These are phyloP conservation scores for Eupelmus urozonus DNA, from an alignment of 2,888 invertebrate genomes.

Conservation along the genomic window DNA sequence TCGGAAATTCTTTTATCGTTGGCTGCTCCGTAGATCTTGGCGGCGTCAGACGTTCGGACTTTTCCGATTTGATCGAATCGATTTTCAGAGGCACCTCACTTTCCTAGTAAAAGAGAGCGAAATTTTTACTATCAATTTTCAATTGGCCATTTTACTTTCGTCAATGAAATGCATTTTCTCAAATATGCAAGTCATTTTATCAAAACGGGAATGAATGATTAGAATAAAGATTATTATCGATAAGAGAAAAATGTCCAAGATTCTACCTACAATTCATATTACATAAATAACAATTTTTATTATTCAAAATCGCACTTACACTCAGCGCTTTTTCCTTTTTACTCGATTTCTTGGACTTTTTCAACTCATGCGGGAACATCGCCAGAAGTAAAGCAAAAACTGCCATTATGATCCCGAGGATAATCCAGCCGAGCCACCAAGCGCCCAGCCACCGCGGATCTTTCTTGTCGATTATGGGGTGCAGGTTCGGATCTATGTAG, in stretches of 20 bases:
- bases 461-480: constrained; percentile 80
- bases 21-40: constrained; percentile 59
- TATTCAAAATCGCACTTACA: too few relatives aligned
- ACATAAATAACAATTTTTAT: background rate
- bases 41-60: background rate
- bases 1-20: constrained; percentile 79
- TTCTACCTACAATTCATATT: too few relatives aligned
- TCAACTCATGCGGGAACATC: constrained; percentile 82
- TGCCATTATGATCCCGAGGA: constrained; percentile 80
- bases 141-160: too few relatives aligned
- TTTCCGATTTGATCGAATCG: constrained; percentile 5
- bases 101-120: constrained; percentile 58
- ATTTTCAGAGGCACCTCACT: constrained; percentile 69
- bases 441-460: constrained; percentile 87
- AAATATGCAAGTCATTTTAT: too few relatives aligned
- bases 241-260: too few relatives aligned
- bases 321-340: constrained; percentile 19
- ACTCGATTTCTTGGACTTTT: constrained; percentile 66
- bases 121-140: background rate
- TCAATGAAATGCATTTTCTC: too few relatives aligned
- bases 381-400: constrained; percentile 82
- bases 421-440: constrained; percentile 87
- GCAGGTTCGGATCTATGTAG: constrained; percentile 81
- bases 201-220: background rate
- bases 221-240: background rate